Evolutionary conservation across 2,888 invertebrate genomes (phyloP), one percentile per base, ranked within the genome.

Genomic region (Eupeodes latifasciatus): DNA sequence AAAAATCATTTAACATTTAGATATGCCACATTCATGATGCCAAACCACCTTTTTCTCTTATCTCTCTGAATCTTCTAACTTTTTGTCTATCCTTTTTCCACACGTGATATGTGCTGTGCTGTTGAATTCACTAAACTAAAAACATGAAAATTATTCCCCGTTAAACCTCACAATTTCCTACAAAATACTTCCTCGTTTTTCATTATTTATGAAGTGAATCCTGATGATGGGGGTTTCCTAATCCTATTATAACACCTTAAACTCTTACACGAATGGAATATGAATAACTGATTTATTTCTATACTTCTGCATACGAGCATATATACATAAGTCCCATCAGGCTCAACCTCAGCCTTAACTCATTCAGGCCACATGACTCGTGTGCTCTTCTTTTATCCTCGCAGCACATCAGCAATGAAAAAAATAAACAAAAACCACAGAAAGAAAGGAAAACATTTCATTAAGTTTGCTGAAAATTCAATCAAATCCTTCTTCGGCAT

Each of bases 401-500:
- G 14, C n/a, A 14, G 3, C 27, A 27, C 27, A 27, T 27, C 19
- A 10, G 12, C 19, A 14, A 19, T 2, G 19, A 19, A 14, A 47
- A 66, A 49, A 66, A 66, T 49, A 40, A 40, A 16, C 40, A 47
- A 53, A 19, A 19, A 19, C 19, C 6, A 36, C 40, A 40, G 40
- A 51, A 19, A 67, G 40, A 19, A 53, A 67, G 62, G 67, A 81
- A 44, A 72, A 27, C 27, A 44, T 78, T 86, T 74, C 34, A 83
- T 86, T 83, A 71, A 40, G 57, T 69, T 66, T 83, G 57, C 36
- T 61, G 19, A 62, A 64, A 86, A 83, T 79, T 83, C 83, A 86
- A 86, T 86, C 86, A 86, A 83, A 79, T 51, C 75, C 83, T 53
- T 72, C 83, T 27, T 53, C 74, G 64, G 76, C 64, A 76, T 53